Evolutionary conservation across 2,888 invertebrate species (phyloP).

Genomic region (Balanococcus diminutus): DNA sequence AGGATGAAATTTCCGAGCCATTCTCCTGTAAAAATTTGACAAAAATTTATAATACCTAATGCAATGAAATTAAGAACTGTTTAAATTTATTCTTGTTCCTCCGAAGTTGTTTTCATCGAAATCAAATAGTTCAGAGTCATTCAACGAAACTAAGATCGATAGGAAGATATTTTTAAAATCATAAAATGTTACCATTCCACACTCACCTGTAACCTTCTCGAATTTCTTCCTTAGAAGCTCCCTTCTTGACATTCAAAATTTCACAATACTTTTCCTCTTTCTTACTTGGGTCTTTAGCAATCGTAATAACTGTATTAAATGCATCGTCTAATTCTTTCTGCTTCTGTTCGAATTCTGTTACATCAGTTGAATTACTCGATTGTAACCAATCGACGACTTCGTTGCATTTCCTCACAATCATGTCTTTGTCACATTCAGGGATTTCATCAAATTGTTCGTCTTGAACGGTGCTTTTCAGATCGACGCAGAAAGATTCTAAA

Average conservation of each 20-base stretch:
- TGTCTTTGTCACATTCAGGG: neutral
- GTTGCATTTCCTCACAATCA: constrained; percentile 63
- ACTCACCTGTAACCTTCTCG: neutral
- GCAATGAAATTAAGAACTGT: too few species aligned
- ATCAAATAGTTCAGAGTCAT: too few species aligned
- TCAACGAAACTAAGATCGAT: too few species aligned
- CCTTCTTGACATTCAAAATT: neutral
- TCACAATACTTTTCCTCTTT: neutral
- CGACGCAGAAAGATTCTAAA: constrained; percentile 87
- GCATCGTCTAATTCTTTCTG: neutral
- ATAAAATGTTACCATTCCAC: too few species aligned
- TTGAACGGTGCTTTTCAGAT: constrained; percentile 94
- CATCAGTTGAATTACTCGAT: neutral
- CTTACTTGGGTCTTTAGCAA: neutral
- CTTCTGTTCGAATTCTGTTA: neutral
- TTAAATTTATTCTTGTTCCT: too few species aligned
- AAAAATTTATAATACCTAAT: too few species aligned
- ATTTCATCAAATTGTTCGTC: constrained; percentile 78
- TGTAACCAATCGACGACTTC: neutral
- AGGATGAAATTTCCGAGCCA: too few species aligned
- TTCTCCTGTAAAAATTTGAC: too few species aligned
- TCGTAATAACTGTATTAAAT: neutral
- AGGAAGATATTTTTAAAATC: too few species aligned
- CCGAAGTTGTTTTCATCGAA: too few species aligned
- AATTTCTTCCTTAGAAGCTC: neutral